Percentiles rank a stretch among this genome's conserved stretches.
These are phyloP conservation scores for Cecropterus lyciades DNA, from an alignment of 1,140 invertebrate species.

Conservation along the genomic window DNA sequence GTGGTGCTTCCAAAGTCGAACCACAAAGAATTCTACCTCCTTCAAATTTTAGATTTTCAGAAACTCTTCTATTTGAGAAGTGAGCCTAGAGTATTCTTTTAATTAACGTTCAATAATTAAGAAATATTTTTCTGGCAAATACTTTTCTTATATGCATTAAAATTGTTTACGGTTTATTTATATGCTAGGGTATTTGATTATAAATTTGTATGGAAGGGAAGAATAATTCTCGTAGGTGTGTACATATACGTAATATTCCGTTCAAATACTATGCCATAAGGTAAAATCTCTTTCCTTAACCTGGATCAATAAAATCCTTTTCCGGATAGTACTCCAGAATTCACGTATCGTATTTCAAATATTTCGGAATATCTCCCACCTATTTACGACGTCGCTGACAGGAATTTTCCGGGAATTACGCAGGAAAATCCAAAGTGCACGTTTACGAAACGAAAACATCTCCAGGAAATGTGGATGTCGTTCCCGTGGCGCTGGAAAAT, in stretches of 20 bases:
- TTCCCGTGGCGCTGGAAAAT: constrained; percentile 6
- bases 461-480: constrained; percentile 25
- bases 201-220: no score
- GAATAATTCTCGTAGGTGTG: no score
- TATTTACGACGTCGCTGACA: constrained; percentile 16
- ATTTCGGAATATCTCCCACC: constrained; percentile 27
- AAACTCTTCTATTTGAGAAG: no score
- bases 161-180: no score
- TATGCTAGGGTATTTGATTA: no score
- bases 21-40: no score
- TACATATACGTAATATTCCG: neutral
- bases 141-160: no score
- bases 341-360: constrained; percentile 12
- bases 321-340: constrained; percentile 1
- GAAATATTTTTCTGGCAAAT: no score
- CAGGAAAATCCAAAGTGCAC: constrained; percentile 30
- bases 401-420: constrained; percentile 34
- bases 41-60: no score
- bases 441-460: constrained; percentile 29
- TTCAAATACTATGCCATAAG: neutral
- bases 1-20: no score
- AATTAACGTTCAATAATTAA: no score
- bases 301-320: constrained; percentile 12
- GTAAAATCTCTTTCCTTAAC: neutral
- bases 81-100: no score